These are phyloP conservation scores for Gobio occitaniae DNA, from an alignment of 2,797 vertebrate species.

Conservation along the genomic window DNA sequence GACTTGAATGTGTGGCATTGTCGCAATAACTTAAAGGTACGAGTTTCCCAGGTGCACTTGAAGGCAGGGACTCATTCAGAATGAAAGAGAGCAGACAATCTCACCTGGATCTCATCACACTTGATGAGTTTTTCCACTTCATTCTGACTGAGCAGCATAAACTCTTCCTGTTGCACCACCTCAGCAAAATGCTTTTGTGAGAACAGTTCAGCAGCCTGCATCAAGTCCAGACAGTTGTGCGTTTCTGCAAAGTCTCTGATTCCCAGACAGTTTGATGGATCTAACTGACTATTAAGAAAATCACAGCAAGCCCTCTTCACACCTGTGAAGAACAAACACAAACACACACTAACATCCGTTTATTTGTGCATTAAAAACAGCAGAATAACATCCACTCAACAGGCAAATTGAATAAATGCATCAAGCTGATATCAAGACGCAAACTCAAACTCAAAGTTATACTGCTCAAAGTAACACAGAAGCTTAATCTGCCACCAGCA, in stretches of 20 bases:
- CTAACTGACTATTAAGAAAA: constrained; percentile 96
- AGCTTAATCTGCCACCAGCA: neutral
- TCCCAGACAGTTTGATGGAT: constrained; percentile 96
- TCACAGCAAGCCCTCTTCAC: constrained; percentile 99
- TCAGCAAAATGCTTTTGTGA: constrained; percentile 98
- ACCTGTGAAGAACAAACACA: constrained; percentile 74
- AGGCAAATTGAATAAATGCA: neutral
- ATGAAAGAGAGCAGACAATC: neutral
- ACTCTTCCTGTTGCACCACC: constrained; percentile 98
- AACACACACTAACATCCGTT: neutral
- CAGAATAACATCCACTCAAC: neutral
- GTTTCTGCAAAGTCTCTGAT: constrained; percentile 98
- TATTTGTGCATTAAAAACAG: neutral
- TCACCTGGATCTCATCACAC: constrained; percentile 98
- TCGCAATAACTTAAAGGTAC: neutral
- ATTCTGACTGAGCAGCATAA: constrained; percentile 93
- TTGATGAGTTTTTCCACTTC: constrained; percentile 98
- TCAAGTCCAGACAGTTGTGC: constrained; percentile 96
- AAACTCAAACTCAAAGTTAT: neutral
- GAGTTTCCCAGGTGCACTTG: neutral
- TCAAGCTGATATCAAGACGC: neutral
- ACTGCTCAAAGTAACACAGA: neutral
- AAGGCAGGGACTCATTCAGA: neutral
- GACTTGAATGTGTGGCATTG: neutral
- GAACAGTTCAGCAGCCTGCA: constrained; percentile 96